Evolutionary conservation across 2,888 invertebrate genomes (phyloP).

Genomic region (Coleophora deauratella): DNA sequence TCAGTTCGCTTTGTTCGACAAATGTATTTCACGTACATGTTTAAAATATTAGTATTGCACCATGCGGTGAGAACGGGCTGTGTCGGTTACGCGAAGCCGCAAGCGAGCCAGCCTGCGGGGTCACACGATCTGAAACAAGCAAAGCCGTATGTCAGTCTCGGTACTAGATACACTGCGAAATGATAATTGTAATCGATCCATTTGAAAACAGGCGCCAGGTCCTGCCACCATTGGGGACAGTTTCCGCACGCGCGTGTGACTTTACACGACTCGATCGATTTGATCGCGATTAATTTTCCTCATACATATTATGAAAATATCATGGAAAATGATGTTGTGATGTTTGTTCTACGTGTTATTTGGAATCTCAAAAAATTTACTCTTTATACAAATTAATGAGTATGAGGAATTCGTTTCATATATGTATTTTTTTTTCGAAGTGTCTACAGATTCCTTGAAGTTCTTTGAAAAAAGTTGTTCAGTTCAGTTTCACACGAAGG

Average conservation of each 20-base stretch:
- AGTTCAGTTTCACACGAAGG: too few relatives aligned
- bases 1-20: conserved; percentile 22
- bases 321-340: too few relatives aligned
- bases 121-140: conserved; percentile 59
- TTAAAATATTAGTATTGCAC: conserved; percentile 29
- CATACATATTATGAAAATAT: too few relatives aligned
- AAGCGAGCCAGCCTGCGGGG: conserved; percentile 43
- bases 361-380: too few relatives aligned
- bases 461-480: neutral
- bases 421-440: too few relatives aligned
- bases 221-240: neutral
- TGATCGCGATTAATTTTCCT: too few relatives aligned
- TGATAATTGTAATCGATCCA: conserved; percentile 25
- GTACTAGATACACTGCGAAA: conserved; percentile 29
- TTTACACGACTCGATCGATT: neutral
- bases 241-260: neutral
- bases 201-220: conserved; percentile 9
- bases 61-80: conserved; percentile 23
- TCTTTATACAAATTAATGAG: too few relatives aligned
- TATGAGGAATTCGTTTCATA: too few relatives aligned
- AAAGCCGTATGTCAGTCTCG: conserved; percentile 17
- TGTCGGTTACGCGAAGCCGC: conserved; percentile 40
- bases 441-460: too few relatives aligned
- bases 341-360: too few relatives aligned
- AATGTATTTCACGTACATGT: conserved; percentile 22